Conservation (phyloP, 2,113 vertebrate species). For the Edolisoma coerulescens region DNA sequence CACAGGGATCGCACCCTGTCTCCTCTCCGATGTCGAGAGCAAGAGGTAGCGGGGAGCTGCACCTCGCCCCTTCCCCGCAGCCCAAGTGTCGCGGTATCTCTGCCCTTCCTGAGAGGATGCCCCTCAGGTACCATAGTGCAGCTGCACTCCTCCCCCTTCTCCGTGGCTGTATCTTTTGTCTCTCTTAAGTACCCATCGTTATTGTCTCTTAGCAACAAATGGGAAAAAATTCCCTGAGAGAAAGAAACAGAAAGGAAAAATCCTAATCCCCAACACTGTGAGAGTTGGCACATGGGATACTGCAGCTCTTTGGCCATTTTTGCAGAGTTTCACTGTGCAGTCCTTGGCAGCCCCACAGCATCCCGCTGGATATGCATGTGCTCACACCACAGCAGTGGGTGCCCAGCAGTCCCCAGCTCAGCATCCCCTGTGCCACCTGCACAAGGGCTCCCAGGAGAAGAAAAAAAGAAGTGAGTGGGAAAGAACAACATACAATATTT, state of each 20-base stretch:
- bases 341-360: neutral
- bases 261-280: neutral
- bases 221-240: neutral
- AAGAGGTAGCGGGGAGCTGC: accelerated
- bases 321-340: neutral
- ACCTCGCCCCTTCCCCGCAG: too few relatives aligned
- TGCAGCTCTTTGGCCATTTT: neutral
- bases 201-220: neutral
- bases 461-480: neutral
- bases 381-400: neutral
- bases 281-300: neutral
- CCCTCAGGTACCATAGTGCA: neutral
- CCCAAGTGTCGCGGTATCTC: neutral
- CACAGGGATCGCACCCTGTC: neutral
- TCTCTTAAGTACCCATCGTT: neutral
- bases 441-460: accelerated
- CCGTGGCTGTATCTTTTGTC: neutral
- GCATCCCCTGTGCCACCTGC: neutral
- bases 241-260: neutral
- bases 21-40: accelerated
- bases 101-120: neutral
- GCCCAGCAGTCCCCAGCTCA: neutral
- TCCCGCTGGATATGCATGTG: accelerated
- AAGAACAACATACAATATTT: neutral
- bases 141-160: neutral